These are phyloP conservation scores for Chelonoidis abingdonii DNA, from an alignment of 2,113 vertebrate species.

Conservation along the genomic window DNA sequence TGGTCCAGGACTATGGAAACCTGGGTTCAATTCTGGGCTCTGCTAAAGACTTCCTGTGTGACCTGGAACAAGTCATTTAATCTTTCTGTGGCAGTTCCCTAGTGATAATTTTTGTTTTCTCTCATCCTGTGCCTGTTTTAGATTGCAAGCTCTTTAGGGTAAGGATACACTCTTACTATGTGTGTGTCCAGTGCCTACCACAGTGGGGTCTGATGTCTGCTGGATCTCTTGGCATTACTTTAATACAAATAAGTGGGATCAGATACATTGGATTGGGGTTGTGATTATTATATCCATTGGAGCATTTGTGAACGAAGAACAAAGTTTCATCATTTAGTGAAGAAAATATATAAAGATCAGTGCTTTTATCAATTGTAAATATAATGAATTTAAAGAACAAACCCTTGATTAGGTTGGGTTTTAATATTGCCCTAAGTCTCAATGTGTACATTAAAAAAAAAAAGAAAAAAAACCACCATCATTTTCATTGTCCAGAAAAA, in stretches of 20 bases:
- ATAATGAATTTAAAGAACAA: background rate
- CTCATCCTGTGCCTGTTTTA: constrained; percentile 25
- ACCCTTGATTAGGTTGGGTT: background rate
- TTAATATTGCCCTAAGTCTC: background rate
- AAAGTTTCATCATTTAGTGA: constrained; percentile 31
- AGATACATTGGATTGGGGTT: background rate
- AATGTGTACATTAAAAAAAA: background rate
- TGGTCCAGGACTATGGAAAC: background rate
- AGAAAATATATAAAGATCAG: constrained; percentile 8
- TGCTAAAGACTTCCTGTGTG: background rate
- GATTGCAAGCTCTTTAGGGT: background rate
- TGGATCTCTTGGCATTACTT: background rate
- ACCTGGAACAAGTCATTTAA: constrained; percentile 35
- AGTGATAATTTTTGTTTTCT: background rate
- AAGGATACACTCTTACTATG: background rate
- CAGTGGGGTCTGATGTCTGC: accelerated
- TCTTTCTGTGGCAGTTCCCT: background rate
- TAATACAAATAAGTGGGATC: background rate
- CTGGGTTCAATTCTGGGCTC: background rate
- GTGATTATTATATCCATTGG: background rate
- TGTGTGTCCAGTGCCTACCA: background rate
- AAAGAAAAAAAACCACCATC: background rate
- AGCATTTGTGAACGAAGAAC: constrained; percentile 41
- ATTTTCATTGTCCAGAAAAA: background rate
- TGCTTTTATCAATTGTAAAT: constrained; percentile 28